Evolutionary conservation across 2,113 vertebrate species (phyloP).

Genomic region (Turnix velox): DNA sequence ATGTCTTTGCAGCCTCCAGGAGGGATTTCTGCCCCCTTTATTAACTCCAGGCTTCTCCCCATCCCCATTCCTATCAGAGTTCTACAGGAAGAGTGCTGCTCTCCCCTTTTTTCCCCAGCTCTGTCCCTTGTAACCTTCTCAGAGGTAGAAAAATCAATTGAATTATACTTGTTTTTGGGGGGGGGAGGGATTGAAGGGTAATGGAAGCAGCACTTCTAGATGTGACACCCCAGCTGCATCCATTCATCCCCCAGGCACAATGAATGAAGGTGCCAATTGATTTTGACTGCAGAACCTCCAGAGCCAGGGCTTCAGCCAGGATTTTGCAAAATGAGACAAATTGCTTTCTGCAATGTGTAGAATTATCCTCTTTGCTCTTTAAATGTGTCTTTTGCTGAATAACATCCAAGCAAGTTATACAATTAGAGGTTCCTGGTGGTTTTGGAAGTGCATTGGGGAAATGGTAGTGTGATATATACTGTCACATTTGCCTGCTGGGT

Average conservation of each 20-base stretch:
- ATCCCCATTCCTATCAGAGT: background rate
- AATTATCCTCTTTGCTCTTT: constrained; percentile 64
- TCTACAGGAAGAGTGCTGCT: background rate
- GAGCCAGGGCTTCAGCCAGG: constrained; percentile 17
- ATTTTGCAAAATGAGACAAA: constrained; percentile 69
- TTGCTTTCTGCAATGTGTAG: background rate
- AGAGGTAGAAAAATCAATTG: background rate
- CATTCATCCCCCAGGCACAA: constrained; percentile 45
- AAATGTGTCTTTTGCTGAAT: constrained; percentile 55
- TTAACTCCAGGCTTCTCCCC: background rate
- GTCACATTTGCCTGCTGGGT: background rate
- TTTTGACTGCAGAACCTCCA: constrained; percentile 53
- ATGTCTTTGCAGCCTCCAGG: background rate
- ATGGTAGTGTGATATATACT: background rate
- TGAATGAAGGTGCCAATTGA: constrained; percentile 63
- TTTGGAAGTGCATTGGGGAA: background rate
- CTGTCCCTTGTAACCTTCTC: constrained; percentile 10
- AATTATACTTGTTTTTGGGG: constrained; percentile 17
- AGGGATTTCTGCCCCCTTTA: background rate
- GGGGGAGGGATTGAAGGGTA: constrained; percentile 33
- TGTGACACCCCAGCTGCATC: constrained; percentile 2
- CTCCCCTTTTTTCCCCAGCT: background rate
- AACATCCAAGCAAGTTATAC: background rate
- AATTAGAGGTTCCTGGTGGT: background rate
- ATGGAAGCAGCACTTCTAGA: constrained; percentile 13